Base-by-base conservation (phyloP, 1,140 invertebrate genomes). In the Nomia melanderi region DNA sequence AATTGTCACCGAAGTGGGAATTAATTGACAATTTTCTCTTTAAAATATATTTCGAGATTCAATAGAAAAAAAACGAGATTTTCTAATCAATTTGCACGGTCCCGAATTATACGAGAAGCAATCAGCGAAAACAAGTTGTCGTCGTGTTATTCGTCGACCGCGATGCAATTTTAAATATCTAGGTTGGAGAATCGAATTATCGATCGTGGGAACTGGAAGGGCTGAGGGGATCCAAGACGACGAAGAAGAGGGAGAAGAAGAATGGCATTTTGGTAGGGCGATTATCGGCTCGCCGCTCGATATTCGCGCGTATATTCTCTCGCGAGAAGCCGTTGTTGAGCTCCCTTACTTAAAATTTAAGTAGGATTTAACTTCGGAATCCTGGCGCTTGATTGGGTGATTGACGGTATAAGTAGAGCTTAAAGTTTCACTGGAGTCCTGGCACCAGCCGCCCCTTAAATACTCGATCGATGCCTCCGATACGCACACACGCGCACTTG, bases 361-460 rank as follows among this genome's bases (percentile, higher is more conserved):
- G 73, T 79, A 79, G 78, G 78, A 79, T 79, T 79, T 77, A 79
- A 79, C 73, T 79, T 79, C 27, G 33, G 44, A 77, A 79, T 79
- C 73, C 73, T 44, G 64, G 44, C 74, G 73, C 73, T 59, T 77
- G 78, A 79, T 79, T 79, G 78, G 78, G 39, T 79, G 78, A 79
- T 79, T 75, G 78, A 77, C 78, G 73, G 73, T 70, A 64, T 79
- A 79, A 79, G 78, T 67, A 69, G 73, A 70, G 78, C 78, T 79
- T 75, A 79, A 79, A 79, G 73, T 79, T 79, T 67, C 41, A 29
- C 47, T 12, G 11, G 36, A 72, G 67, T 63, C 59, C 36, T 44
- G 33, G 33, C 25, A 53, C 9, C 44, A 25, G 47, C 31, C 41
- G 9, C 20, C 36, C 27, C 14, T 4, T 47, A 23, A 64, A 53